Evolutionary conservation across 2,888 invertebrate genomes (phyloP).

Genomic region (Watsonalla cultraria): DNA sequence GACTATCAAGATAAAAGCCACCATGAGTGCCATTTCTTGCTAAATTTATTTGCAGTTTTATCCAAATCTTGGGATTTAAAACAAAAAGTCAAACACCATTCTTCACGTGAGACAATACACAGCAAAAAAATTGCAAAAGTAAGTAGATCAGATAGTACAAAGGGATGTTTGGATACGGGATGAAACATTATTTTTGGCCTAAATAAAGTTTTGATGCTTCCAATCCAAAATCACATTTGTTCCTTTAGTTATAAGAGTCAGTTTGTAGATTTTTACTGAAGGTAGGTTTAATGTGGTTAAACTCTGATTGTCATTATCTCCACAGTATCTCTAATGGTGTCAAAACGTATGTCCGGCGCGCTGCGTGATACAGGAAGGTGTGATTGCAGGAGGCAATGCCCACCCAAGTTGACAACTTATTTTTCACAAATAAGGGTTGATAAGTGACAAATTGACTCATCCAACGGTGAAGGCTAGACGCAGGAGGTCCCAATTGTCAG

Average conservation of each 20-base stretch:
- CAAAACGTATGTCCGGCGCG: conserved; percentile 71
- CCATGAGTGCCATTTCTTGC: conserved; percentile 47
- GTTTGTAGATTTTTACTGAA: conserved; percentile 8
- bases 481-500: conserved; percentile 61
- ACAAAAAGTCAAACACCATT: conserved; percentile 64
- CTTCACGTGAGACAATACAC: conserved; percentile 55
- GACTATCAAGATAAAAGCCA: conserved; percentile 51
- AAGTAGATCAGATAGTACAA: conserved; percentile 72
- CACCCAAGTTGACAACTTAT: conserved; percentile 71
- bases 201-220: conserved; percentile 15
- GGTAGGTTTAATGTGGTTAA: conserved; percentile 50
- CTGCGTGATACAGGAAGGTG: conserved; percentile 74
- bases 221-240: conserved; percentile 5
- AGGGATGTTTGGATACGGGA: conserved; percentile 56
- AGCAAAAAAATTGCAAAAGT: conserved; percentile 57
- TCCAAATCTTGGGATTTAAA: conserved; percentile 46
- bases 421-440: conserved; percentile 52
- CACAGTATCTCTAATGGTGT: conserved; percentile 66
- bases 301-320: conserved; percentile 69
- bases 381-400: conserved; percentile 55
- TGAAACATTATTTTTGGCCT: conserved; percentile 61
- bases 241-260: conserved; percentile 14
- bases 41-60: conserved; percentile 67
- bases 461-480: conserved; percentile 35
- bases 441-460: conserved; percentile 61